Conservation (phyloP, 2,888 invertebrate species). For the Sialis lutaria region DNA sequence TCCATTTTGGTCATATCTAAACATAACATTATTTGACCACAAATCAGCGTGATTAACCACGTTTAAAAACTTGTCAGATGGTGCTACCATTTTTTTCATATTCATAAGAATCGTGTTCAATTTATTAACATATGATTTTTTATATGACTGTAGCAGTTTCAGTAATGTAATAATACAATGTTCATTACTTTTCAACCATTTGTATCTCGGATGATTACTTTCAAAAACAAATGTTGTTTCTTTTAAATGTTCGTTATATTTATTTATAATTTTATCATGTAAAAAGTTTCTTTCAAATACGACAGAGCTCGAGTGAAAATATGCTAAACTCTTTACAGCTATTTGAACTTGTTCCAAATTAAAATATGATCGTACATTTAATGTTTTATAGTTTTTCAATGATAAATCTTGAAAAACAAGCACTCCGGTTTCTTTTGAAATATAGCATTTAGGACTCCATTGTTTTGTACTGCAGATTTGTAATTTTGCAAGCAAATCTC, state of each 20-base stretch:
- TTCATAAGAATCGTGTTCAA: slow-evolving; percentile 12
- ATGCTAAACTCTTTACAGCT: slow-evolving; percentile 28
- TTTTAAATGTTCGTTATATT: slow-evolving; percentile 15
- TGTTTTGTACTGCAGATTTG: slow-evolving; percentile 24
- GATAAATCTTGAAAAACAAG: slow-evolving; percentile 30
- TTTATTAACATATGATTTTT: slow-evolving; percentile 10
- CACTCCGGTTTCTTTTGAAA: slow-evolving; percentile 16
- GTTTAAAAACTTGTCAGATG: slow-evolving; percentile 25
- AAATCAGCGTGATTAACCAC: slow-evolving; percentile 42
- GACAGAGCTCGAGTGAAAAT: slow-evolving; percentile 22
- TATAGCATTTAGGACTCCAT: too few relatives aligned
- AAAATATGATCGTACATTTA: slow-evolving; percentile 13
- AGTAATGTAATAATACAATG: slow-evolving; percentile 14
- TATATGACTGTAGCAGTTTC: slow-evolving; percentile 10
- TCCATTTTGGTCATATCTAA: slow-evolving; percentile 25
- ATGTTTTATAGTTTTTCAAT: slow-evolving; percentile 22
- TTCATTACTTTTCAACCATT: slow-evolving; percentile 13
- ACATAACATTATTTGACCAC: slow-evolving; percentile 46
- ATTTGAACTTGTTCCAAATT: slow-evolving; percentile 26
- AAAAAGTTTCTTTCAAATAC: slow-evolving; percentile 1
- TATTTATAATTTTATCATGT: slow-evolving; percentile 13
- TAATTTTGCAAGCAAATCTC: slow-evolving; percentile 20
- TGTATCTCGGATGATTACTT: slow-evolving; percentile 20
- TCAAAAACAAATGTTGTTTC: slow-evolving; percentile 14
- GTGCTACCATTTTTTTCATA: slow-evolving; percentile 14